These are phyloP conservation scores for Nothocercus nigrocapillus DNA, from an alignment of 2,113 vertebrate genomes.

Conservation along the genomic window DNA sequence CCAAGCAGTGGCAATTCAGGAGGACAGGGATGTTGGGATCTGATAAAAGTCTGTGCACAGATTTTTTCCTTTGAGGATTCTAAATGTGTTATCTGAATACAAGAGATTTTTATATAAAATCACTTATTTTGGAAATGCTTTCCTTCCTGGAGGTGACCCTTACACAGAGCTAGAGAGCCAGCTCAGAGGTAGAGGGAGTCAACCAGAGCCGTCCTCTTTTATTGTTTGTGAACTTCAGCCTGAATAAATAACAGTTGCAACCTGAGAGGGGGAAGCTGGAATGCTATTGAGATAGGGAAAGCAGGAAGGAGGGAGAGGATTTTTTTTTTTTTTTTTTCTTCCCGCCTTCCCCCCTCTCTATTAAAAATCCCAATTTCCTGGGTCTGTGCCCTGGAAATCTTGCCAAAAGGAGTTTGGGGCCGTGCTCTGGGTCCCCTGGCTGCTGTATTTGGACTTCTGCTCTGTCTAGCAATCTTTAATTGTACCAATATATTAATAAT, in stretches of 20 bases:
- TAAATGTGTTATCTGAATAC: conserved; percentile 27
- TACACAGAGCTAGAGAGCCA: not conserved
- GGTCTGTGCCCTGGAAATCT: not conserved
- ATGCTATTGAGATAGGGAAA: not conserved
- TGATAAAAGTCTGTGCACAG: not conserved
- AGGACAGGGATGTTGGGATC: not conserved
- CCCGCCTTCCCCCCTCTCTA: too few relatives aligned
- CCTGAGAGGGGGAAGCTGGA: not conserved
- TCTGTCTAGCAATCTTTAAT: not conserved
- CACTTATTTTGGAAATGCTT: not conserved
- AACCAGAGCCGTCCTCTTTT: not conserved
- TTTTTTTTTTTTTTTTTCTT: too few relatives aligned
- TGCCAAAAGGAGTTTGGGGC: not conserved
- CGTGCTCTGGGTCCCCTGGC: not conserved
- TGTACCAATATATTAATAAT: conserved; percentile 9
- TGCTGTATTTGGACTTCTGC: conserved; percentile 22
- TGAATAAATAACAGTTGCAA: not conserved
- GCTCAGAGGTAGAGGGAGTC: not conserved
- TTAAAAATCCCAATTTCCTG: not conserved
- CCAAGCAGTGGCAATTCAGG: not conserved
- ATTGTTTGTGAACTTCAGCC: not conserved
- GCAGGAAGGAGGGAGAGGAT: not conserved
- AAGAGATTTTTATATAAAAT: not conserved
- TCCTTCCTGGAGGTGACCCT: not conserved
- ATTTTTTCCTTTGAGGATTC: not conserved